Evolutionary conservation across 1,140 invertebrate genomes (phyloP).

Genomic region (Panonychus citri): DNA sequence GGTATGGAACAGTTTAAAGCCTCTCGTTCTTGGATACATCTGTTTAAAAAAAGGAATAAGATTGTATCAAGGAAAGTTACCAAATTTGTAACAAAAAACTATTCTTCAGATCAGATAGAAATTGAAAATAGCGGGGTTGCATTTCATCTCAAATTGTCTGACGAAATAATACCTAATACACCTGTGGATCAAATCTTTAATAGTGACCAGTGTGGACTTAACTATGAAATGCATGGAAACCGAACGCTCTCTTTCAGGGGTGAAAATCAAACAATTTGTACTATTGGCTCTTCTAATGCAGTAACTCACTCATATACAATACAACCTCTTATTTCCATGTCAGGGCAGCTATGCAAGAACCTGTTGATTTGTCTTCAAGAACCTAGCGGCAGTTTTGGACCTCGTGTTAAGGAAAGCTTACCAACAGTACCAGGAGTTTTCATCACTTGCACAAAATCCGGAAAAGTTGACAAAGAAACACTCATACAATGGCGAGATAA

Average conservation of each 20-base stretch:
- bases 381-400: background rate
- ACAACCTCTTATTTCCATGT: background rate
- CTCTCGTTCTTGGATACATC: background rate
- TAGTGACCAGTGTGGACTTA: background rate
- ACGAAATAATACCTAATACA: background rate
- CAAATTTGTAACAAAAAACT: too few species aligned
- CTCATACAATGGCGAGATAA: background rate
- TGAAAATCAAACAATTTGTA: background rate
- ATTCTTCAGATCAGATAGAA: too few species aligned
- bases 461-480: background rate
- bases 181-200: background rate
- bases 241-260: background rate
- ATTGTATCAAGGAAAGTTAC: background rate
- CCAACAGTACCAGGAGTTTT: background rate
- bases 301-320: background rate
- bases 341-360: background rate
- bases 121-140: background rate
- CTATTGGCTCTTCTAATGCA: background rate
- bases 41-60: background rate
- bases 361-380: background rate
- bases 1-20: background rate
- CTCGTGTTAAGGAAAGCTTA: background rate
- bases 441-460: background rate
- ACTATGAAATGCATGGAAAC: background rate
- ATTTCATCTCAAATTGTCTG: background rate